Evolutionary conservation across 2,797 vertebrate genomes (phyloP).

Genomic region (Geotrypetes seraphini): DNA sequence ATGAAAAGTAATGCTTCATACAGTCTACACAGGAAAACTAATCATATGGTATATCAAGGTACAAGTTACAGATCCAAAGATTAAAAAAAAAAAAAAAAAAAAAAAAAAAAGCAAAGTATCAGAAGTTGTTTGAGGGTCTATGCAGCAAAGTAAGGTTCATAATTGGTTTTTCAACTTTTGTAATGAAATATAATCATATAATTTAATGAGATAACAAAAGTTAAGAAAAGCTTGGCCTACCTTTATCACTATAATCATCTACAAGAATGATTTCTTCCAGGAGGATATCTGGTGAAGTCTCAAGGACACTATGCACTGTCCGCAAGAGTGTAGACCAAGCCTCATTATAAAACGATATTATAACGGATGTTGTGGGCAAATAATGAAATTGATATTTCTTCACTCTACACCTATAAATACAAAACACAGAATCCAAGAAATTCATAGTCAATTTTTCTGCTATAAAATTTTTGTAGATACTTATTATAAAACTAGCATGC

Average conservation of each 20-base stretch:
- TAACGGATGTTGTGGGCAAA: conserved; percentile 66
- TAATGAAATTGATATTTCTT: conserved; percentile 63
- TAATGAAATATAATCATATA: background rate
- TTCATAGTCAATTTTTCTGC: too few relatives aligned
- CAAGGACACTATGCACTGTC: conserved; percentile 84
- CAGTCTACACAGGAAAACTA: too few relatives aligned
- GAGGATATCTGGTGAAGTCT: conserved; percentile 85
- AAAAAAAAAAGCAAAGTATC: too few relatives aligned
- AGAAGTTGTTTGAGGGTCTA: too few relatives aligned
- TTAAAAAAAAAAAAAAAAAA: too few relatives aligned
- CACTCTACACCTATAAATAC: conserved; percentile 68
- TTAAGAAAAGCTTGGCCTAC: conserved; percentile 36
- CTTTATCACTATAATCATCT: conserved; percentile 94
- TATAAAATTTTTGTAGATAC: background rate
- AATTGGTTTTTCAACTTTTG: fast-evolving
- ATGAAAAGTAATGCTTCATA: too few relatives aligned
- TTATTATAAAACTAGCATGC: background rate
- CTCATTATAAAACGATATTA: conserved; percentile 83
- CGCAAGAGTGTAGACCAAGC: conserved; percentile 79
- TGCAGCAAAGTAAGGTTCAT: too few relatives aligned
- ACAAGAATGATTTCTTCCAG: conserved; percentile 87
- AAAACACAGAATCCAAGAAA: background rate
- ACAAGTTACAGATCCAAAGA: too few relatives aligned
- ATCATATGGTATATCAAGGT: too few relatives aligned
- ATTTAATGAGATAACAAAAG: background rate